Evolutionary conservation across 1,140 invertebrate genomes (phyloP).

Genomic region (Coelopa frigida): DNA sequence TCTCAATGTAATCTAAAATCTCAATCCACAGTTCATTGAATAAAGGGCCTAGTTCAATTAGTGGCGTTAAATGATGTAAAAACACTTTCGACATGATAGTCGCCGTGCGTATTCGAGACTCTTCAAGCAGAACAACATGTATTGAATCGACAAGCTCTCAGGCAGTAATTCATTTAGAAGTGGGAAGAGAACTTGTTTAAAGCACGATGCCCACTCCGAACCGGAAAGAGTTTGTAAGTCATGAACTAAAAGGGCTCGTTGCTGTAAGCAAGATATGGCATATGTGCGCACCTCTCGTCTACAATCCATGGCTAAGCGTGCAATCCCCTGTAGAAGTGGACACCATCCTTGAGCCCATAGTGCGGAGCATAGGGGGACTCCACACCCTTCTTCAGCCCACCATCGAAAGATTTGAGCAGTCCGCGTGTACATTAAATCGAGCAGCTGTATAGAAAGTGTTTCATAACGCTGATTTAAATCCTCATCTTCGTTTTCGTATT

Average conservation of each 20-base stretch:
- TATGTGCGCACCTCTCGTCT: slow-evolving; percentile 82
- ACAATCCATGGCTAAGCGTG: slow-evolving; percentile 87
- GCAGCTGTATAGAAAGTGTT: slow-evolving; percentile 57
- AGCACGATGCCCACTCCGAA: slow-evolving; percentile 90
- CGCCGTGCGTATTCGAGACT: slow-evolving; percentile 75
- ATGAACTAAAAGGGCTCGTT: slow-evolving; percentile 84
- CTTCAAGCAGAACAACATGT: slow-evolving; percentile 65
- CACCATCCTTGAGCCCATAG: slow-evolving; percentile 92
- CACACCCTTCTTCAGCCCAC: slow-evolving; percentile 77
- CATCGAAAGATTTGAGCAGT: slow-evolving; percentile 87
- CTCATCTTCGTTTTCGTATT: slow-evolving; percentile 28
- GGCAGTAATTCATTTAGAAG: slow-evolving; percentile 72
- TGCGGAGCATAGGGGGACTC: slow-evolving; percentile 55
- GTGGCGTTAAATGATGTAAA: slow-evolving; percentile 84
- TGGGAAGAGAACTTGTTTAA: slow-evolving; percentile 89
- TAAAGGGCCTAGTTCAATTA: slow-evolving; percentile 64
- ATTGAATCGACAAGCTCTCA: slow-evolving; percentile 51
- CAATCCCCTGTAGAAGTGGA: slow-evolving; percentile 84
- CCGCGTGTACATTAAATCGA: slow-evolving; percentile 91
- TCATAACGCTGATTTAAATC: slow-evolving; percentile 41
- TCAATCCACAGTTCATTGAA: slow-evolving; percentile 86
- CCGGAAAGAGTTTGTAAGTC: slow-evolving; percentile 80
- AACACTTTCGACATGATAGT: slow-evolving; percentile 93
- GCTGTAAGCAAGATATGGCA: slow-evolving; percentile 85
- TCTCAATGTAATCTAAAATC: slow-evolving; percentile 80